Conservation (phyloP, 2,797 vertebrate genomes). For the Epinephelus coioides region DNA sequence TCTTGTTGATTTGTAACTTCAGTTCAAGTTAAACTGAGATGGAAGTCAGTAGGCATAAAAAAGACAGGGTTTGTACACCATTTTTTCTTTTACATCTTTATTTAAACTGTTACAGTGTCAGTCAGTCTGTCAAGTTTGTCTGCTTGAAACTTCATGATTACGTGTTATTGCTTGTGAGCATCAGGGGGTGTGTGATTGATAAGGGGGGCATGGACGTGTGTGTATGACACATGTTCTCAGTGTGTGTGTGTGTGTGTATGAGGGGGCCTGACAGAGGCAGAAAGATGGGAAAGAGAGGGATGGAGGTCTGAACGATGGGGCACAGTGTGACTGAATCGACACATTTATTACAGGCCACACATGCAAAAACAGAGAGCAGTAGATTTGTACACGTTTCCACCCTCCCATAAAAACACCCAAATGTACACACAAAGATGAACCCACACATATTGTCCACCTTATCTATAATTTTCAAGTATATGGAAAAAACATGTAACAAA, state of each 20-base stretch:
- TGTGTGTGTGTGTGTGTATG: constrained; percentile 40
- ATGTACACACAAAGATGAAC: constrained; percentile 13
- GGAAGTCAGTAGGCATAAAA: not conserved
- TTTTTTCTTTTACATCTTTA: not conserved
- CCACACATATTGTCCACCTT: not conserved
- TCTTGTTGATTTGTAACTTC: not conserved
- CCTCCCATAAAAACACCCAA: constrained; percentile 9
- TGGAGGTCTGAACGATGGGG: constrained; percentile 45
- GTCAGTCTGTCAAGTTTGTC: constrained; percentile 1
- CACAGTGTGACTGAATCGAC: constrained; percentile 46
- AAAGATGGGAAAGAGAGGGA: constrained; percentile 28
- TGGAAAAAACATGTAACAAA: constrained; percentile 13
- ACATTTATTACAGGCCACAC: constrained; percentile 48
- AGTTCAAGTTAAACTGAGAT: not conserved
- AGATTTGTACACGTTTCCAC: not conserved
- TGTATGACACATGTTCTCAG: constrained; percentile 62
- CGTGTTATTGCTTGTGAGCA: constrained; percentile 34
- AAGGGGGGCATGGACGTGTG: constrained; percentile 50
- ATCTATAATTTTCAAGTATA: not conserved
- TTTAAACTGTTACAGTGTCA: not conserved
- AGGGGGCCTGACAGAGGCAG: constrained; percentile 8
- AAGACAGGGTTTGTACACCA: not conserved
- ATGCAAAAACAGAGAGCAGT: not conserved
- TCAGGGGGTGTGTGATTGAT: constrained; percentile 63
- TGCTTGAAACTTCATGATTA: constrained; percentile 25